A percentile compares a stretch with the other conserved stretches of the same genome.
These are phyloP conservation scores for Cinclus cinclus DNA, from an alignment of 2,113 vertebrate species.

Conservation along the genomic window DNA sequence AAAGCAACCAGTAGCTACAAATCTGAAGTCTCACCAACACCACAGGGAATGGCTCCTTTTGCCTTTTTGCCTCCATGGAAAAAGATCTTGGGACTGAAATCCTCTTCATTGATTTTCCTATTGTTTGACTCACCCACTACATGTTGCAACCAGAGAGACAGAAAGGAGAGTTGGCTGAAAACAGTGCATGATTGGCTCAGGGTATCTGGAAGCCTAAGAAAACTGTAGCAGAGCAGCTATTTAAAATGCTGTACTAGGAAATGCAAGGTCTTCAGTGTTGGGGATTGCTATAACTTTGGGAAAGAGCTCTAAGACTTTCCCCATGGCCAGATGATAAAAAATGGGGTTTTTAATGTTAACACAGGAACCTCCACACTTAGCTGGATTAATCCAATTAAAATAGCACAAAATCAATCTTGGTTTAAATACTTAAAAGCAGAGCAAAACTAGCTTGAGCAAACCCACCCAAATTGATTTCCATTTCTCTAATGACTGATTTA, in stretches of 20 bases:
- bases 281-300: neutral
- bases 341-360: slow-evolving; percentile 22
- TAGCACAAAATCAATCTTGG: slow-evolving; percentile 58
- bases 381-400: slow-evolving; percentile 57
- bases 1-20: neutral
- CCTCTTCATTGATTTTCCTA: neutral
- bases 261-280: neutral
- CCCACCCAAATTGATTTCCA: slow-evolving; percentile 47
- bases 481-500: slow-evolving; percentile 65
- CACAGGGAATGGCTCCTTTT: neutral
- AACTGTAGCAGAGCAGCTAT: neutral
- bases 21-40: neutral
- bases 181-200: neutral
- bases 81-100: neutral
- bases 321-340: neutral
- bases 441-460: slow-evolving; percentile 52
- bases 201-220: neutral
- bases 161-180: neutral
- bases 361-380: slow-evolving; percentile 24
- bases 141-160: neutral
- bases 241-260: neutral
- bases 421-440: slow-evolving; percentile 65
- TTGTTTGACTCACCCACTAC: neutral
- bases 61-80: neutral
- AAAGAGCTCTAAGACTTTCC: neutral